Evolutionary conservation across 2,888 invertebrate species (phyloP).

Genomic region (Sesamia inferens): DNA sequence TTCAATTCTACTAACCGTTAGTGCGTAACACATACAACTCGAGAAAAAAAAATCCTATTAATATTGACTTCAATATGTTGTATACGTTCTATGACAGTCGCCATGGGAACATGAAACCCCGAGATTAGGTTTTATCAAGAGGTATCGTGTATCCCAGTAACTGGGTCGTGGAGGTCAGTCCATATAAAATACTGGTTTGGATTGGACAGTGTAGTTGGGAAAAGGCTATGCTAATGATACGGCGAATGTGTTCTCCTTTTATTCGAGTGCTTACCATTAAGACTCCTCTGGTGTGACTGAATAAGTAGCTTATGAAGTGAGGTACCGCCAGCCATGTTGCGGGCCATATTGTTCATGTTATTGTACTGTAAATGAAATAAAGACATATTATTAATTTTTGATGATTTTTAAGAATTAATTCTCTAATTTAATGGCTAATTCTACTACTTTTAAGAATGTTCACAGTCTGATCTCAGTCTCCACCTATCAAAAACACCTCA

Average conservation of each 20-base stretch:
- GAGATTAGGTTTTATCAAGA: not conserved
- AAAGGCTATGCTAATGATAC: not conserved
- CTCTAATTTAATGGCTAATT: no score
- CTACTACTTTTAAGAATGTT: no score
- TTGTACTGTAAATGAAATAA: constrained; percentile 72
- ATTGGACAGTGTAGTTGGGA: not conserved
- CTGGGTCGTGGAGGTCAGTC: no score
- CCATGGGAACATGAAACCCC: not conserved
- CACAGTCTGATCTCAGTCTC: no score
- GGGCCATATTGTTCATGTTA: constrained; percentile 78
- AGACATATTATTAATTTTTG: not conserved
- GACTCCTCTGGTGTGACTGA: constrained; percentile 86
- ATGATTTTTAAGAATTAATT: no score
- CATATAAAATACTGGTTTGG: no score
- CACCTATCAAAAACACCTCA: no score
- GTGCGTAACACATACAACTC: not conserved
- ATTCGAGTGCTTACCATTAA: constrained; percentile 77
- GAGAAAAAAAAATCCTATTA: not conserved
- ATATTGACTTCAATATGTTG: not conserved
- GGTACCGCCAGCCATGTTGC: constrained; percentile 82
- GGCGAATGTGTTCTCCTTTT: not conserved
- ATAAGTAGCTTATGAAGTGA: constrained; percentile 89
- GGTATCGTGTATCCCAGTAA: not conserved
- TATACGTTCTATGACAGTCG: not conserved
- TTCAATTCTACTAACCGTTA: not conserved